Conservation (phyloP, 2,113 vertebrate species). For the Nesogale talazaci region DNA sequence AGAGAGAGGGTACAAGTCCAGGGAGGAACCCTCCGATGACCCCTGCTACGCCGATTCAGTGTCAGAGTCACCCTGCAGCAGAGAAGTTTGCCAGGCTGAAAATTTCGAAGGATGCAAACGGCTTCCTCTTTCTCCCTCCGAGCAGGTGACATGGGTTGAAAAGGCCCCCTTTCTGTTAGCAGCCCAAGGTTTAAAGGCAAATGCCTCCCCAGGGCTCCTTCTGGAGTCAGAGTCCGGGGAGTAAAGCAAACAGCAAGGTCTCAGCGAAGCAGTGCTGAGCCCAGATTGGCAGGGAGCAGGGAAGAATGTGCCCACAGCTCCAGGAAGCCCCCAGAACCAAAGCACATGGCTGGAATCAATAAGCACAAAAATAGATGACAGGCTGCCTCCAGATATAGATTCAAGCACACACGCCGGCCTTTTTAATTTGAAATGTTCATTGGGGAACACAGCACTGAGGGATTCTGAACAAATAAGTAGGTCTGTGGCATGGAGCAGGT, state of each 20-base stretch:
- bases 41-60: too few species aligned
- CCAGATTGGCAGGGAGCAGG: not conserved
- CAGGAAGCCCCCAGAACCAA: not conserved
- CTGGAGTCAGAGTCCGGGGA: not conserved
- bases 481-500: not conserved
- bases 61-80: too few species aligned
- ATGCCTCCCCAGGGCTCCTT: too few species aligned
- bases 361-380: conserved; percentile 21
- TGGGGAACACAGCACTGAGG: not conserved
- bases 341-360: not conserved
- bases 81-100: too few species aligned
- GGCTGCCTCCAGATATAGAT: not conserved
- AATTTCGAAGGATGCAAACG: too few species aligned
- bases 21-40: too few species aligned
- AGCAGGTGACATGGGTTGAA: too few species aligned
- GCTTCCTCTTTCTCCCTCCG: too few species aligned
- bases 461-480: conserved; percentile 31
- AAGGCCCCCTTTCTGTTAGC: too few species aligned
- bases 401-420: not conserved
- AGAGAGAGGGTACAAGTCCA: not conserved
- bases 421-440: conserved; percentile 30
- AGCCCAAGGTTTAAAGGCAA: too few species aligned
- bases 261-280: not conserved
- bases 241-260: not conserved
- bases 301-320: not conserved